These are phyloP conservation scores for Cichladusa arquata DNA, from an alignment of 2,113 vertebrate species.

Conservation along the genomic window DNA sequence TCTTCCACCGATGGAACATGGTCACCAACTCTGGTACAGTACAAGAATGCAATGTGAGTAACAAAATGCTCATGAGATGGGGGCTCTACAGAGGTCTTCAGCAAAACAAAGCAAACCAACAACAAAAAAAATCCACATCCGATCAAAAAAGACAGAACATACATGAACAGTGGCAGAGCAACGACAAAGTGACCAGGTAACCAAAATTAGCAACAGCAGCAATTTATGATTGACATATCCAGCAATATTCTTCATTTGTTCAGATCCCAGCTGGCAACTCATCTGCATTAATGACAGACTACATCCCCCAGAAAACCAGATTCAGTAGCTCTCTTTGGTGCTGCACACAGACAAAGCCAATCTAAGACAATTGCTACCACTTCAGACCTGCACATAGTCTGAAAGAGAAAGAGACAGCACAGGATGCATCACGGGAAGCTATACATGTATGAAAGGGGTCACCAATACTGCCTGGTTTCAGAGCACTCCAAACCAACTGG, in stretches of 20 bases:
- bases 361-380: neutral
- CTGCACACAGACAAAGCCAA: neutral
- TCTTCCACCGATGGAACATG: constrained; percentile 76
- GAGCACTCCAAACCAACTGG: neutral
- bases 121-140: neutral
- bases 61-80: constrained; percentile 20
- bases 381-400: neutral
- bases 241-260: neutral
- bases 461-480: neutral
- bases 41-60: constrained; percentile 78
- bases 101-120: neutral
- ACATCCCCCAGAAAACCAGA: neutral
- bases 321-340: neutral
- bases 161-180: neutral
- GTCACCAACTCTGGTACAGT: constrained; percentile 82
- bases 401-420: neutral
- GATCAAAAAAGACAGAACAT: neutral
- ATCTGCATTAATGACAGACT: neutral
- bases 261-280: neutral
- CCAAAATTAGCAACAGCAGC: neutral
- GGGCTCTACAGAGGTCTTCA: neutral
- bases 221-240: neutral
- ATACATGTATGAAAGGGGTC: neutral
- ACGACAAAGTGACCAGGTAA: neutral
- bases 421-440: neutral